Evolutionary conservation across 2,797 vertebrate genomes (phyloP), one percentile per base, ranked within the genome.

Genomic region (Decapterus maruadsi): DNA sequence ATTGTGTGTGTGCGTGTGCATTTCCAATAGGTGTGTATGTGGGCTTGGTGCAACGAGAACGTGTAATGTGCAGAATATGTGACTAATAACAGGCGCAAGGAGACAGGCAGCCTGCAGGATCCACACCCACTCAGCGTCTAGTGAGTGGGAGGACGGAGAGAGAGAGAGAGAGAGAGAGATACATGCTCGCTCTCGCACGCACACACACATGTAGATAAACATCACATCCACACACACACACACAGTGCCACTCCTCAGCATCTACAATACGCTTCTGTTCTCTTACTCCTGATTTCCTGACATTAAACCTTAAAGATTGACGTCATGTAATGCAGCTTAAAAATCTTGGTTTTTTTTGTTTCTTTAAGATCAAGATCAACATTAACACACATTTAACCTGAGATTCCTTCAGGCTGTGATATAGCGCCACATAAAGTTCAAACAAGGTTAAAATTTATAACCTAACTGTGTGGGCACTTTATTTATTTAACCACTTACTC

Each of bases 141-240:
- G 51, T 89, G 89, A 84, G 92, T 87, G 86, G 90, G 92, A 77
- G 90, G 83, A 86, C 73, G 51, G 87, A 91, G 87, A 91, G 86
- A 84, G 77, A 82, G 43, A 45, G 63, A 48, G 75, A 86, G 77
- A 86, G 76, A 70, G 81, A 88, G 73, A 64, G 53, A 72, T 74
- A 50, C 46, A 59, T 26, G 6, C 57, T 62, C 19, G 2, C 55
- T 60, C 50, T 78, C 50, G 55, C 65, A 57, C 40, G 36, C 13
- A 54, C 45, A 6, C 50, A 51, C n/a, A 45, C 10, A 38, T 12
- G 26, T 29, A 38, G 58, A 75, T 7, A 58, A 65, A 14, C n/a
- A 12, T 16, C 4, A 67, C 26, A 54, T 4, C 12, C n/a, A 36
- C n/a, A 42, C 19, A 13, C n/a, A 42, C 19, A 13, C 55, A 48